phyloP scores from a whole-genome alignment of 2,888 invertebrate genomes.

The Hyles lineata region DNA sequence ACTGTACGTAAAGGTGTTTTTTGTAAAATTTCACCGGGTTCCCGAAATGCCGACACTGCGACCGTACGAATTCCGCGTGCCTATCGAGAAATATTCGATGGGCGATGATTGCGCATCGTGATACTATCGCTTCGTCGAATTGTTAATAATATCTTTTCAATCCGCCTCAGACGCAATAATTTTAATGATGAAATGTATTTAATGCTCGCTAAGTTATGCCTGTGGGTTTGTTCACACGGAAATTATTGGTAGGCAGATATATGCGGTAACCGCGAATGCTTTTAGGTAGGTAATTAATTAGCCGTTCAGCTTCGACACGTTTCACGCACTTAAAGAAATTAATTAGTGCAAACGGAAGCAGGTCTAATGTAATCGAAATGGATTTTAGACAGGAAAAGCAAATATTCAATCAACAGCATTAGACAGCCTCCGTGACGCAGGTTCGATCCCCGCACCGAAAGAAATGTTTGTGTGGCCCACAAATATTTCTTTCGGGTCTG shows the following conservation, averaged over 20 bases:
- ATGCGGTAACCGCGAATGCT: slow-evolving; percentile 1
- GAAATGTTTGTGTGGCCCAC: no score
- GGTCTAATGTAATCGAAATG: not conserved
- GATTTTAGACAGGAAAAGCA: not conserved
- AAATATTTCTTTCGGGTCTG: no score
- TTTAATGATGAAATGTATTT: slow-evolving; percentile 27
- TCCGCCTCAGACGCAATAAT: slow-evolving; percentile 17
- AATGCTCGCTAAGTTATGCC: slow-evolving; percentile 1
- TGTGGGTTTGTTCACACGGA: slow-evolving; percentile 6
- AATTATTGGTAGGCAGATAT: slow-evolving; percentile 1
- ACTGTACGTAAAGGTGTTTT: slow-evolving; percentile 72
- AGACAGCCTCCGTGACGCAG: no score
- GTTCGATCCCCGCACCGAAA: no score
- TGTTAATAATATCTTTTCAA: slow-evolving; percentile 68
- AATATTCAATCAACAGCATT: no score
- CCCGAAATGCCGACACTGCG: slow-evolving; percentile 51
- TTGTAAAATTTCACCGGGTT: slow-evolving; percentile 74
- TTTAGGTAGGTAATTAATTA: slow-evolving; percentile 14
- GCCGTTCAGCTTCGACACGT: slow-evolving; percentile 6
- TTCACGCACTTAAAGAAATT: slow-evolving; percentile 15
- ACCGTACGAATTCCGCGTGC: slow-evolving; percentile 52
- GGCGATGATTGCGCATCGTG: slow-evolving; percentile 61
- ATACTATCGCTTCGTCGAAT: slow-evolving; percentile 73
- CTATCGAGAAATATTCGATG: slow-evolving; percentile 49
- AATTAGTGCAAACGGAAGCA: slow-evolving; percentile 13